Evolutionary conservation across 2,797 vertebrate species (phyloP).

Genomic region (Sciurus vulgaris): DNA sequence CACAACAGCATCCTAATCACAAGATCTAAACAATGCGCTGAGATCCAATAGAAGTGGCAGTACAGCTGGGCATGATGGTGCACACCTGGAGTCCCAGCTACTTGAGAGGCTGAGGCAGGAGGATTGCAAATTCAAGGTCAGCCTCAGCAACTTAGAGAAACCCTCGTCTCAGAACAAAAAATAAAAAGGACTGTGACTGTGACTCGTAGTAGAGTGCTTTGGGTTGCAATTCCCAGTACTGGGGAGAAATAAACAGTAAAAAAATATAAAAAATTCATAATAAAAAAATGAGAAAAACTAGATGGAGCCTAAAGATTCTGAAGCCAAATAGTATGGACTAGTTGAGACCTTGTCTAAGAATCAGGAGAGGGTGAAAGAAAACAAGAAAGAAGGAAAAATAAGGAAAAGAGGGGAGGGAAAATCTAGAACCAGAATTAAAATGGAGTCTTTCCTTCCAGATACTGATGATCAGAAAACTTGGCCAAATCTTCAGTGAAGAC

Average conservation of each 20-base stretch:
- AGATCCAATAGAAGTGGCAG: background rate
- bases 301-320: background rate
- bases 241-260: too few relatives aligned
- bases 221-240: too few relatives aligned
- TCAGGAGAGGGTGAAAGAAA: background rate
- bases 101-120: background rate
- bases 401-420: background rate
- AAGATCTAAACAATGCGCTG: background rate
- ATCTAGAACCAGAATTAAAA: background rate
- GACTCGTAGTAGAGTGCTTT: background rate
- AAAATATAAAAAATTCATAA: background rate
- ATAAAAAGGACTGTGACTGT: background rate
- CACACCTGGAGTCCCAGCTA: background rate
- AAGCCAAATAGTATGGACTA: background rate
- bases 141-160: background rate
- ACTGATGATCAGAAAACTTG: background rate
- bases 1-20: background rate
- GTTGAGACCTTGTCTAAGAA: background rate
- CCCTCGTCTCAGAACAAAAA: background rate
- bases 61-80: background rate
- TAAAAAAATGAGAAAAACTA: slow-evolving; percentile 46
- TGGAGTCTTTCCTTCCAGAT: background rate
- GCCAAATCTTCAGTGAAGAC: background rate
- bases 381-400: background rate
- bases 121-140: background rate